A percentile compares a stretch with the other conserved stretches of the same genome.
Evolutionary conservation across 2,113 vertebrate genomes (phyloP).

Genomic region (Pygoscelis adeliae): DNA sequence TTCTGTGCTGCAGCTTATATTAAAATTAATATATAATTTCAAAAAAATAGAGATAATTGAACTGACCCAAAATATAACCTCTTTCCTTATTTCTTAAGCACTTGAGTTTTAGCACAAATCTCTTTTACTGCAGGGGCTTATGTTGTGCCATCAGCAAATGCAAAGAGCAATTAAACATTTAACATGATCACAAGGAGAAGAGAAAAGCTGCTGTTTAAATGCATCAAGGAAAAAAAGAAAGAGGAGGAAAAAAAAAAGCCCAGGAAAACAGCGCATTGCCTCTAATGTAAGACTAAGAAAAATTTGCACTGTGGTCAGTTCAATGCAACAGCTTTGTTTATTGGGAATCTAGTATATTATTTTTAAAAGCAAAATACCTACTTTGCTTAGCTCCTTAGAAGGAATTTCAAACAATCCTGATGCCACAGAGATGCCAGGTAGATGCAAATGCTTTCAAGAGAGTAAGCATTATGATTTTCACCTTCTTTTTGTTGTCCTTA

Average conservation of each 20-base stretch:
- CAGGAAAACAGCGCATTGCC: neutral
- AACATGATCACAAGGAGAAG: slow-evolving; percentile 46
- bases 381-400: neutral
- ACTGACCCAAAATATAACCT: slow-evolving; percentile 62
- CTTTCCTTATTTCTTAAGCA: slow-evolving; percentile 56
- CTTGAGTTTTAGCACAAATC: slow-evolving; percentile 60
- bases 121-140: slow-evolving; percentile 65
- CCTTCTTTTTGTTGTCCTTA: neutral
- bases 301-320: neutral
- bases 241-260: neutral
- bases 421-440: neutral
- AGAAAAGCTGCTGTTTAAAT: slow-evolving; percentile 17
- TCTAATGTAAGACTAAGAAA: neutral
- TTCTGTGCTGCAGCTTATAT: neutral
- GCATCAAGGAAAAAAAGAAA: neutral
- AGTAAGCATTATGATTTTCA: neutral
- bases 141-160: slow-evolving; percentile 48
- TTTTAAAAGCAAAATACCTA: neutral
- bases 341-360: neutral
- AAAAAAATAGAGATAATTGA: slow-evolving; percentile 53
- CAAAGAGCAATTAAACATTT: slow-evolving; percentile 73
- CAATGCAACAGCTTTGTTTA: neutral
- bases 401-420: neutral
- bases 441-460: neutral
- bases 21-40: slow-evolving; percentile 48